Conservation (phyloP, 1,140 invertebrate genomes). For the Pseudomyrmex pallidus region DNA sequence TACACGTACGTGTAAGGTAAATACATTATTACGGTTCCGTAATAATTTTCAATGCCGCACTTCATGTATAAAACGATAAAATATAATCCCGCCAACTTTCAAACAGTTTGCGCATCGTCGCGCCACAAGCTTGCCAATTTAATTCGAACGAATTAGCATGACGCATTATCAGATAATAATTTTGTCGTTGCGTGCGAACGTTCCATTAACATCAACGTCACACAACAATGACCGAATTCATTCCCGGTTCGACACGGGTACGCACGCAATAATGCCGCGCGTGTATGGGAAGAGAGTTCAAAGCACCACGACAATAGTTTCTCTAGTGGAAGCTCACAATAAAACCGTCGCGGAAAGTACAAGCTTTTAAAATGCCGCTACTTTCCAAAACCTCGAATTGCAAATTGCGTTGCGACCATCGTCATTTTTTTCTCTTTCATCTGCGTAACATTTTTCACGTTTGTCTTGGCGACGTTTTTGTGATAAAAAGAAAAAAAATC, state of each 20-base stretch:
- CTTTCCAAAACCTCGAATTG: not conserved
- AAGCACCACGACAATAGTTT: slow-evolving; percentile 61
- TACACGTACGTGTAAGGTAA: not conserved
- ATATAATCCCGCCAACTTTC: not conserved
- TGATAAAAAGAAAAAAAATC: too few species aligned
- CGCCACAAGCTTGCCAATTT: slow-evolving; percentile 1
- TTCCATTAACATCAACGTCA: slow-evolving; percentile 65
- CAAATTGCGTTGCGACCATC: not conserved
- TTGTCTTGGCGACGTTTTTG: not conserved
- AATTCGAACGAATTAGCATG: slow-evolving; percentile 27
- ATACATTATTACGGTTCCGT: not conserved
- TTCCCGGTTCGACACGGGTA: slow-evolving; percentile 58
- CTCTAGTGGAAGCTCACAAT: slow-evolving; percentile 24
- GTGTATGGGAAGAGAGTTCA: slow-evolving; percentile 60
- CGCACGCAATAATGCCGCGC: slow-evolving; percentile 68
- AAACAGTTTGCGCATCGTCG: not conserved
- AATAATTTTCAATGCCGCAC: slow-evolving; percentile 24
- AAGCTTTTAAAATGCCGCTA: slow-evolving; percentile 10
- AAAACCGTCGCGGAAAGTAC: slow-evolving; percentile 29
- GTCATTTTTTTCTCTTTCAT: not conserved
- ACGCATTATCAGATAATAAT: slow-evolving; percentile 51
- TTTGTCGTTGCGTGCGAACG: slow-evolving; percentile 55
- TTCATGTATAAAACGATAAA: not conserved
- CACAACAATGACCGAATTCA: slow-evolving; percentile 64
- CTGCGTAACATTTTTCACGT: not conserved